Evolutionary conservation across 2,888 invertebrate genomes (phyloP), one percentile per base, ranked within the genome.

Genomic region (Linhomoeus sp.): DNA sequence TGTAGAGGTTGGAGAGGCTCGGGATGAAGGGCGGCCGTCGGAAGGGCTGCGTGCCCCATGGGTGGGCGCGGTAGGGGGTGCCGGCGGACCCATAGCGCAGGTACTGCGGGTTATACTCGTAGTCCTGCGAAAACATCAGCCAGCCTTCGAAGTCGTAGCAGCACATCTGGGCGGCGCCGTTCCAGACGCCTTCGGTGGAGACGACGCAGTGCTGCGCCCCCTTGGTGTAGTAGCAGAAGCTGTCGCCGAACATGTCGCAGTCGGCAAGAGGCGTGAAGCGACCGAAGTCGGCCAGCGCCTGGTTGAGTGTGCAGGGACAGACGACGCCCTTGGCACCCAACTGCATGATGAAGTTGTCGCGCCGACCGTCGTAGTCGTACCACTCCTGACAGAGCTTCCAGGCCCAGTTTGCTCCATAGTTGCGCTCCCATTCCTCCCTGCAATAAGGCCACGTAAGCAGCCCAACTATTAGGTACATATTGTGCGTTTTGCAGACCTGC

Each of bases 81-180:
- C 79, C 80, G 22, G 87, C 87, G 42, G 86, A 75, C 65, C 86
- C 85, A 63, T 87, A 51, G 17, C 57, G 49, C 20, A 56, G 41
- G 37, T 47, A 45, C 19, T 57, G 49, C n/a, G 51, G 52, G 22
- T 55, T 54, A 43, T 55, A 58, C 73, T 81, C 81, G 59, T 87
- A 85, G 67, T 94, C 92, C 57, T 86, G 85, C 0, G 88, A 81
- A 66, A 88, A 71, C 81, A 88, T 83, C 23, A 94, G 73, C 67
- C 77, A 82, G 1, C 80, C 78, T 57, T 84, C 81, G 61, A 80
- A 81, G 65, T 87, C 87, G 64, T 92, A 94, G 65, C 92, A 94
- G 59, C 94, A 94, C 63, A 90, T 85, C 61, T 90, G 90, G 46
- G 87, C 90, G 1, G 56, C 56, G 15, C 56, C 56, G 5, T 50